Base-by-base conservation (phyloP, 2,888 invertebrate genomes). In the Scaptomyza flava region DNA sequence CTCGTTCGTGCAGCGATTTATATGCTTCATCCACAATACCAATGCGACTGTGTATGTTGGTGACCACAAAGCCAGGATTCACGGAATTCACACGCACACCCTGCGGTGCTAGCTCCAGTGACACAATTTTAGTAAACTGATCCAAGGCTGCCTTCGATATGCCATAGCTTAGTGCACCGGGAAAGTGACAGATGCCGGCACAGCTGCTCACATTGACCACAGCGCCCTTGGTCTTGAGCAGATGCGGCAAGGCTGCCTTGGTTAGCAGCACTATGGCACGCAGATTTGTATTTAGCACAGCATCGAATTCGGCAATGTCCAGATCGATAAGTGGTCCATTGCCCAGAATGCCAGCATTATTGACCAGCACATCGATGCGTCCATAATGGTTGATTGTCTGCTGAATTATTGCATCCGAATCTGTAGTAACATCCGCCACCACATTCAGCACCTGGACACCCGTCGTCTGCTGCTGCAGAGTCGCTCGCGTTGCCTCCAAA, bases 131-230 rank as follows among this genome's bases (percentile, higher is more conserved):
- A 0, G 99, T 99, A 81, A 99, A 95, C 90, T 98, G 98, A 93
- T 99, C 99, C 11, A 98, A 90, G 3, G 98, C 98, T 30, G 97
- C 94, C 93, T 99, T 99, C 4, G 98, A 97, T 94, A 98, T 95
- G 81, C 95, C 95, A 90, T 99, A 99, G 8, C 97, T 95, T 41
- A 98, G 92, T n/a, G 97, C 95, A 58, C 96, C 96, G 0, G 97
- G 94, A 89, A 98, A 98, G 68, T 98, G 94, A 91, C 98, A 93
- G 14, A 97, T 87, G 6, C 98, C 98, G 72, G 95, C 96, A 0
- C 98, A 96, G 91, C 98, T 98, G 11, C 98, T 98, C 0, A 99
- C 96, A 91, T 99, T 99, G 0, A 99, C 97, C 79, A 98, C 95
- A 76, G 94, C 96, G 17, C 98, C 98, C 91, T 96, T 95, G 0